A percentile compares a stretch with the other conserved stretches of the same genome.
Conservation (phyloP, 1,140 invertebrate species). For the Drosophila arawakana region DNA sequence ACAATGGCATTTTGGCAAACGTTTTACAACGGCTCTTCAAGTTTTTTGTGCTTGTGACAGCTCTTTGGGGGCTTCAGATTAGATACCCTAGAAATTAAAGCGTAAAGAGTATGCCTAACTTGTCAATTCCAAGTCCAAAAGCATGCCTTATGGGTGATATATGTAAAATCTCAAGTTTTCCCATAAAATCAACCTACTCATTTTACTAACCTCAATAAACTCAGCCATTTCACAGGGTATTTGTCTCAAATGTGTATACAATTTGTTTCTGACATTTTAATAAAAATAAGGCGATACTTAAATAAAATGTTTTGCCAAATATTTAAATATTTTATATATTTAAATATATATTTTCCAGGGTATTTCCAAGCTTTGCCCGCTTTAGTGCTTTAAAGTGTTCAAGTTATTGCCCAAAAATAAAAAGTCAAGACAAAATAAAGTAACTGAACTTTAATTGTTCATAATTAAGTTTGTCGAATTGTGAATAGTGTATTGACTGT, state of each 20-base stretch:
- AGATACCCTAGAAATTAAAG: constrained; percentile 5
- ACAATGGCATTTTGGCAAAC: constrained; percentile 59
- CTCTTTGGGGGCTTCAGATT: constrained; percentile 5
- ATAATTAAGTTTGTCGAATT: constrained; percentile 78
- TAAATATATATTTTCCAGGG: neutral
- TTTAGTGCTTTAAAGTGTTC: neutral
- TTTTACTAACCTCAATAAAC: neutral
- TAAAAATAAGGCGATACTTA: neutral
- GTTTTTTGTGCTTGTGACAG: constrained; percentile 20
- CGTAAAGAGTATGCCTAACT: neutral
- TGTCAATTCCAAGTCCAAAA: neutral
- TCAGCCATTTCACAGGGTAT: neutral
- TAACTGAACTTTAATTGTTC: constrained; percentile 80
- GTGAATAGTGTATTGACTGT: constrained; percentile 29
- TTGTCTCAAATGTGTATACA: neutral
- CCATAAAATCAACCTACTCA: neutral
- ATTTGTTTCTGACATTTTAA: neutral
- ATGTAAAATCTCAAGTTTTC: no score
- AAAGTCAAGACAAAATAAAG: constrained; percentile 42
- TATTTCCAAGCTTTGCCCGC: neutral
- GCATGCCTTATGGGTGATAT: neutral
- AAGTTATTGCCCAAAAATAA: constrained; percentile 61
- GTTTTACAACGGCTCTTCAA: constrained; percentile 52
- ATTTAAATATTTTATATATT: no score
- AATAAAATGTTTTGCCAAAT: neutral